Evolutionary conservation across 2,113 vertebrate genomes (phyloP).

Genomic region (Fregetta grallaria): DNA sequence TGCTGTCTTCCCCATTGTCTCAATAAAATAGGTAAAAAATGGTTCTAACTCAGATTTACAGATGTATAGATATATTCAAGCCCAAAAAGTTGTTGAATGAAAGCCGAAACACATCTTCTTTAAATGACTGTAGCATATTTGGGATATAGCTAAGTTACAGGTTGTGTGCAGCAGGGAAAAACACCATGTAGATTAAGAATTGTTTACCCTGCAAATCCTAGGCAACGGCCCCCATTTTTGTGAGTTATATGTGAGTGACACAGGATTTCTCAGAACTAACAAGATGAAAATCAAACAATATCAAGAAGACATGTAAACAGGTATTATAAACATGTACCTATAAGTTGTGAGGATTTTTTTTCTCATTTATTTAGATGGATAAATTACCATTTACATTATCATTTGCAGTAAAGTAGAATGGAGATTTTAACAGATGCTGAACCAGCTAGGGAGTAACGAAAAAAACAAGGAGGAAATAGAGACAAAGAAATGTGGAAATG

Average conservation of each 20-base stretch:
- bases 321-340: not conserved
- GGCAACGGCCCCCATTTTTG: not conserved
- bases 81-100: not conserved
- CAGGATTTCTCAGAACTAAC: not conserved
- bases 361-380: not conserved
- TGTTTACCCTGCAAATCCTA: slow-evolving; percentile 10
- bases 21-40: not conserved
- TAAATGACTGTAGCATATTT: not conserved
- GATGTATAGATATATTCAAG: not conserved
- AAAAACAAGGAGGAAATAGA: not conserved
- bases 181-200: not conserved
- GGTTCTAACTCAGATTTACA: not conserved
- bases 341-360: not conserved
- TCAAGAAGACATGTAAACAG: not conserved
- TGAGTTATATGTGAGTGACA: not conserved
- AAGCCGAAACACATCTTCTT: not conserved
- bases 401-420: not conserved
- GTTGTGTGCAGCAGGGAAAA: not conserved
- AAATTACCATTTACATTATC: not conserved
- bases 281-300: not conserved
- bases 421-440: not conserved
- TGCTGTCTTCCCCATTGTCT: not conserved
- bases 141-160: not conserved
- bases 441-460: not conserved
- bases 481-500: not conserved